Conservation (phyloP, 1,140 invertebrate genomes). For the Calosoma granatense region DNA sequence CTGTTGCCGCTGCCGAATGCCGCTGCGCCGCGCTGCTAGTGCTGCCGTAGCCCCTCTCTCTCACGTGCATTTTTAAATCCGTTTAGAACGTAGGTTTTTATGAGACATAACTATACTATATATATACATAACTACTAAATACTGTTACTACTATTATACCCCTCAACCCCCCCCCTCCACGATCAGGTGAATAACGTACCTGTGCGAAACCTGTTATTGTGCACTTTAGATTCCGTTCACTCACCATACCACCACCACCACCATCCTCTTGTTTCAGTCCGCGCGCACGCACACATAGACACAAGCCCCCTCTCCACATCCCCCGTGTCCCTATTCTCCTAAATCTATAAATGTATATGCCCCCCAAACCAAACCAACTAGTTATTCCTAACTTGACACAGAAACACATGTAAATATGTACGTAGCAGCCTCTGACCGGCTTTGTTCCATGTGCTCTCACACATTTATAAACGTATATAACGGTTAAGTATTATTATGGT, state of each 20-base stretch:
- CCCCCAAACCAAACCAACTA: no score
- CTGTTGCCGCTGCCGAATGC: background rate
- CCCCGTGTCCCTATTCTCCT: background rate
- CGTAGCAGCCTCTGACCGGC: background rate
- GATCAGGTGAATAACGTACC: background rate
- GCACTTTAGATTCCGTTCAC: no score
- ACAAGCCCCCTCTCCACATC: no score
- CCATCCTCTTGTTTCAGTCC: no score
- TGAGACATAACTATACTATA: no score
- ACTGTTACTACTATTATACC: no score
- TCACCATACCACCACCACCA: no score
- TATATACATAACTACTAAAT: no score
- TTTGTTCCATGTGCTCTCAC: conserved; percentile 7
- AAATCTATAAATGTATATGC: no score
- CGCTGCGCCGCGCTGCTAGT: background rate
- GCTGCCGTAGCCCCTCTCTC: background rate
- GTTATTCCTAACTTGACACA: background rate
- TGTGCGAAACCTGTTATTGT: no score
- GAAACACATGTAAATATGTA: conserved; percentile 4
- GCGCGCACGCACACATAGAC: no score
- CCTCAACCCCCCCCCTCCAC: background rate
- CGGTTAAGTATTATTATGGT: conserved; percentile 3
- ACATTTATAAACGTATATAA: conserved; percentile 3
- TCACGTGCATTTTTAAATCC: conserved; percentile 5
- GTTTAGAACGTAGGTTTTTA: conserved; percentile 1